A percentile compares a stretch with the other conserved stretches of the same genome.
phyloP scores from a whole-genome alignment of 2,888 invertebrate species.

The Dicyrtomina minuta region DNA sequence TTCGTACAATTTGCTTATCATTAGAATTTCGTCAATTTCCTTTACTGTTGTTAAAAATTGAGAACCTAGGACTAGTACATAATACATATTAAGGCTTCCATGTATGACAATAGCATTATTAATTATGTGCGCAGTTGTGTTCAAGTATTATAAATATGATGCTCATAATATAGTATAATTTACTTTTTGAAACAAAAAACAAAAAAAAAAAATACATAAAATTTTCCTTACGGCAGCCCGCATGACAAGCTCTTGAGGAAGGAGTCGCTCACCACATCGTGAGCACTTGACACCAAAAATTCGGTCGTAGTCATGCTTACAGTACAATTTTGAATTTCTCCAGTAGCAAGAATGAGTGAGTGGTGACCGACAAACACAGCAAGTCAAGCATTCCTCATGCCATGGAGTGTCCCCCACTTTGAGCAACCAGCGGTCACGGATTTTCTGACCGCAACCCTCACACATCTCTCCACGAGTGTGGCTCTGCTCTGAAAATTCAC shows the following conservation, averaged over 20 bases:
- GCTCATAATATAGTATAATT: too few relatives aligned
- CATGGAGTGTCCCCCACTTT: constrained; percentile 90
- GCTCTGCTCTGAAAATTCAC: constrained; percentile 14
- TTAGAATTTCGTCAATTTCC: too few relatives aligned
- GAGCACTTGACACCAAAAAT: constrained; percentile 94
- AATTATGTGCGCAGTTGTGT: too few relatives aligned
- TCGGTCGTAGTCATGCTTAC: constrained; percentile 95
- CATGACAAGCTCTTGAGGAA: constrained; percentile 95
- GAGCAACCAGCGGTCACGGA: constrained; percentile 92
- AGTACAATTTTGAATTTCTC: constrained; percentile 90
- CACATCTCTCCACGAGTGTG: constrained; percentile 67
- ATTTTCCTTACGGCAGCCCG: constrained; percentile 64
- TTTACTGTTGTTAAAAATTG: too few relatives aligned
- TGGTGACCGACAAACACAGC: constrained; percentile 87
- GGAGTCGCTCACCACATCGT: constrained; percentile 83
- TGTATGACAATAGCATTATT: too few relatives aligned
- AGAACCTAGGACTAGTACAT: too few relatives aligned
- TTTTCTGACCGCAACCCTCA: constrained; percentile 91
- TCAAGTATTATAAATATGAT: too few relatives aligned
- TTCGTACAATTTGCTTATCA: too few relatives aligned
- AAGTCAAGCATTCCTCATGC: constrained; percentile 95
- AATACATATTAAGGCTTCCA: too few relatives aligned
- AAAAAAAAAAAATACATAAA: not conserved
- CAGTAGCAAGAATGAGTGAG: constrained; percentile 93
- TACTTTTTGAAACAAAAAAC: not conserved